Evolutionary conservation across 2,113 vertebrate genomes (phyloP).

Genomic region (Percopsis transmontana): DNA sequence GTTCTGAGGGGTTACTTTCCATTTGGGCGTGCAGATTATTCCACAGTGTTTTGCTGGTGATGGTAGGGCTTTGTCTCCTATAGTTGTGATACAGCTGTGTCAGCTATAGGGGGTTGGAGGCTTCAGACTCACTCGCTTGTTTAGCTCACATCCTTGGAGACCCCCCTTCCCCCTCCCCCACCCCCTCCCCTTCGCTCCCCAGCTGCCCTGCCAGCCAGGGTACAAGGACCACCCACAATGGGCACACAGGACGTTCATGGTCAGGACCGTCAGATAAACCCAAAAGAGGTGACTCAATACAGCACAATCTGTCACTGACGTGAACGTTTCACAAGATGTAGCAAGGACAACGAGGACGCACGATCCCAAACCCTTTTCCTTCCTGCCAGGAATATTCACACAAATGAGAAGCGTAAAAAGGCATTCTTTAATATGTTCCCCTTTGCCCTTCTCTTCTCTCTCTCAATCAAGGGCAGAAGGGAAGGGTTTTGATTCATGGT

Average conservation of each 20-base stretch:
- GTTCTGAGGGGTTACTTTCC: too few relatives aligned
- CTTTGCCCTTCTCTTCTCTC: neutral
- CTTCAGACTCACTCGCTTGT: neutral
- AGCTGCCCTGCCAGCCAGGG: slow-evolving; percentile 5
- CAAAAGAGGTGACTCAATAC: neutral
- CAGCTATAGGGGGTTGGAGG: neutral
- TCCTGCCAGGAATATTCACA: neutral
- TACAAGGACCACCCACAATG: neutral
- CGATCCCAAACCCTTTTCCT: neutral
- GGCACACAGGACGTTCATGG: neutral
- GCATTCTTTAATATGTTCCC: neutral
- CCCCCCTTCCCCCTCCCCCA: too few relatives aligned
- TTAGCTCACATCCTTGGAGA: neutral
- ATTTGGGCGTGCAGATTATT: too few relatives aligned
- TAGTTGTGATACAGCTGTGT: neutral
- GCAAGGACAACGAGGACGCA: slow-evolving; percentile 8
- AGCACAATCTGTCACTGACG: slow-evolving; percentile 5
- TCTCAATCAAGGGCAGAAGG: slow-evolving; percentile 27
- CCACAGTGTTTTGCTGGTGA: too few relatives aligned
- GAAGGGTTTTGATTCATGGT: slow-evolving; percentile 51
- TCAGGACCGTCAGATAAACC: slow-evolving; percentile 6
- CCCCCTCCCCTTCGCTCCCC: neutral
- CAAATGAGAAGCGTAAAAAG: slow-evolving; percentile 15
- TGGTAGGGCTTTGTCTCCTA: neutral
- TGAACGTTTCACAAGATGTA: neutral